A percentile compares a stretch with the other conserved stretches of the same genome.
Conservation (phyloP, 2,797 vertebrate genomes). For the Parambassis ranga region DNA sequence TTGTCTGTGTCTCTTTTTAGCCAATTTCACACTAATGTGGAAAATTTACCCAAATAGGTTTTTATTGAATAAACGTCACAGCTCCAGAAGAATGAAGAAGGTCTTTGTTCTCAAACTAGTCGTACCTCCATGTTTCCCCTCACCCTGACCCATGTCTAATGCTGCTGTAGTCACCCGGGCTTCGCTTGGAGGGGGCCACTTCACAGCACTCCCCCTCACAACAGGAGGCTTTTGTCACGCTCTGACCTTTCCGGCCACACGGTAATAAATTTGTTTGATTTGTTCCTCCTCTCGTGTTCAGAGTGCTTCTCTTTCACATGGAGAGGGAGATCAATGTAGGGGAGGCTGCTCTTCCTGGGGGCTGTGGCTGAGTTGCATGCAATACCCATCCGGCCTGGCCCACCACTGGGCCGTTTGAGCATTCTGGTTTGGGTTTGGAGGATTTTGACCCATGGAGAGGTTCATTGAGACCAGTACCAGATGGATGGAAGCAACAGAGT, state of each 20-base stretch:
- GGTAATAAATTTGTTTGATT: slow-evolving; percentile 79
- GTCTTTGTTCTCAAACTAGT: slow-evolving; percentile 49
- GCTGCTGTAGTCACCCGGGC: slow-evolving; percentile 47
- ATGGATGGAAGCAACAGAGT: slow-evolving; percentile 48
- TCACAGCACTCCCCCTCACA: slow-evolving; percentile 69
- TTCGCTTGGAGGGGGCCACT: slow-evolving; percentile 48
- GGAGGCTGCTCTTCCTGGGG: slow-evolving; percentile 16
- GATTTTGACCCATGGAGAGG: slow-evolving; percentile 49
- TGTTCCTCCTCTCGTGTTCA: slow-evolving; percentile 69
- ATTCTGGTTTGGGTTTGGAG: slow-evolving; percentile 41
- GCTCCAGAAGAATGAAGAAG: slow-evolving; percentile 35
- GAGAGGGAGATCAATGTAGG: slow-evolving; percentile 23
- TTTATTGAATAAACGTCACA: slow-evolving; percentile 46
- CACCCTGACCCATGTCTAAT: slow-evolving; percentile 74
- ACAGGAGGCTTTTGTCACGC: slow-evolving; percentile 78
- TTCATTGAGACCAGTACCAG: slow-evolving; percentile 39
- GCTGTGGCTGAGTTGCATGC: slow-evolving; percentile 39
- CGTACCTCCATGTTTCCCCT: slow-evolving; percentile 38
- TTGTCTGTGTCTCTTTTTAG: neutral
- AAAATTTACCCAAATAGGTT: slow-evolving; percentile 33
- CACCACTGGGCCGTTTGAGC: slow-evolving; percentile 44
- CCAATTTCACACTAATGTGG: slow-evolving; percentile 10
- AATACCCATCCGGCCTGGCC: slow-evolving; percentile 42
- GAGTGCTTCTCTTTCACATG: slow-evolving; percentile 54
- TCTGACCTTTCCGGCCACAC: slow-evolving; percentile 67